These are phyloP conservation scores for Melinopterus prodromus DNA, from an alignment of 2,888 invertebrate genomes.

Conservation along the genomic window DNA sequence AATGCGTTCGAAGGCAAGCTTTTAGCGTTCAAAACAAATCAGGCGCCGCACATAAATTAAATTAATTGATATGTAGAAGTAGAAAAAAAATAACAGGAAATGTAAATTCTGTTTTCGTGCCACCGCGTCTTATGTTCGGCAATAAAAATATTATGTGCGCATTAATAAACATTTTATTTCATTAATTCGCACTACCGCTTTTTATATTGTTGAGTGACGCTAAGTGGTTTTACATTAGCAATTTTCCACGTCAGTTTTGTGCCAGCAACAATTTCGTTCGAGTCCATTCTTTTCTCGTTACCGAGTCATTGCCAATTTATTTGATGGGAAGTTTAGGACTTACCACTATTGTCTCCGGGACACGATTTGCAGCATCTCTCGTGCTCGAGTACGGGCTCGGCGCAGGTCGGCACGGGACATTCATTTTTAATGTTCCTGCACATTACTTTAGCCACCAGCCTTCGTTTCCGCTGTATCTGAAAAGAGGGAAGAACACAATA, in stretches of 20 bases:
- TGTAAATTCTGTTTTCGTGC: too few species aligned
- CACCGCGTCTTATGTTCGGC: too few species aligned
- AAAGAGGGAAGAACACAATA: conserved; percentile 48
- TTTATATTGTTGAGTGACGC: too few species aligned
- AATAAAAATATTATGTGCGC: too few species aligned
- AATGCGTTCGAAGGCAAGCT: too few species aligned
- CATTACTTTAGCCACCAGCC: conserved; percentile 87
- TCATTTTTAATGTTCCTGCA: conserved; percentile 93
- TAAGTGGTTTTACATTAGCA: background rate
- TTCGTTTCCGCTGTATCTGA: conserved; percentile 87
- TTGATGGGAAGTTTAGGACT: conserved; percentile 45
- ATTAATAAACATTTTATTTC: too few species aligned
- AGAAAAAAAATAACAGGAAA: too few species aligned
- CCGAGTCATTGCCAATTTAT: background rate
- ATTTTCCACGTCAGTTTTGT: too few species aligned
- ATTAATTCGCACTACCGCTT: too few species aligned
- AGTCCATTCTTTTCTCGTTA: background rate
- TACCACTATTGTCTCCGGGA: conserved; percentile 73
- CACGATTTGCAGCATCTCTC: conserved; percentile 94
- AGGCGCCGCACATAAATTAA: too few species aligned
- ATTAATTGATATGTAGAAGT: too few species aligned
- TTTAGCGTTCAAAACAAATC: too few species aligned
- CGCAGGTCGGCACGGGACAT: conserved; percentile 88
- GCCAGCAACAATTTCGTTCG: background rate
- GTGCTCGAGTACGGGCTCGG: conserved; percentile 83